Evolutionary conservation across 2,797 vertebrate genomes (phyloP).

Genomic region (Lacerta bilineata): DNA sequence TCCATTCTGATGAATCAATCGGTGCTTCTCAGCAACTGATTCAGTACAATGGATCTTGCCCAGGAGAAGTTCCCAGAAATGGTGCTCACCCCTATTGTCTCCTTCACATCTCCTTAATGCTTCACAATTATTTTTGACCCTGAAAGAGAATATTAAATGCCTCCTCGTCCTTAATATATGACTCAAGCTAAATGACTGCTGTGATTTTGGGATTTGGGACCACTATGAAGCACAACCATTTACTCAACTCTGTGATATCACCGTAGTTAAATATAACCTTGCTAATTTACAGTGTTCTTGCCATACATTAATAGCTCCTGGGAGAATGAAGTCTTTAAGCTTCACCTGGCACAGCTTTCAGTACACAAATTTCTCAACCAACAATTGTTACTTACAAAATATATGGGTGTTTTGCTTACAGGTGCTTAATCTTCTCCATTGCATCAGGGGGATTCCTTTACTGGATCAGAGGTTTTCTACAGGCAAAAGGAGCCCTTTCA

Average conservation of each 20-base stretch:
- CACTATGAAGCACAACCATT: slow-evolving; percentile 54
- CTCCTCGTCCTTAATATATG: slow-evolving; percentile 62
- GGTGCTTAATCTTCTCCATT: neutral
- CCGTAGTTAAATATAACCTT: slow-evolving; percentile 54
- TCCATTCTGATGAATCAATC: neutral
- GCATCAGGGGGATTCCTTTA: too few species aligned
- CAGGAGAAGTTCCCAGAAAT: neutral
- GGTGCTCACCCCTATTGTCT: slow-evolving; percentile 30
- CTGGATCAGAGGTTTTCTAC: neutral
- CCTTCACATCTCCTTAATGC: slow-evolving; percentile 47
- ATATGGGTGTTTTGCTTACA: slow-evolving; percentile 12
- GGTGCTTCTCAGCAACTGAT: neutral
- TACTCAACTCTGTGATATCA: slow-evolving; percentile 56
- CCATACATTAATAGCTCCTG: slow-evolving; percentile 43
- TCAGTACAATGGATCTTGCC: neutral
- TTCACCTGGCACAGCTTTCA: slow-evolving; percentile 38
- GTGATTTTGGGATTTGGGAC: slow-evolving; percentile 63
- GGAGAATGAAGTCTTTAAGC: slow-evolving; percentile 51
- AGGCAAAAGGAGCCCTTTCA: neutral
- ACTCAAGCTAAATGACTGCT: slow-evolving; percentile 60
- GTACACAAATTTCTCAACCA: slow-evolving; percentile 46
- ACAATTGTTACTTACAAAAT: slow-evolving; percentile 27
- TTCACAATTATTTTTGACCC: slow-evolving; percentile 62
- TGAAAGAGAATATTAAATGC: slow-evolving; percentile 57
- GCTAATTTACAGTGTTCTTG: slow-evolving; percentile 48